Conservation (phyloP, 2,888 invertebrate genomes). For the Parnassius apollo region DNA sequence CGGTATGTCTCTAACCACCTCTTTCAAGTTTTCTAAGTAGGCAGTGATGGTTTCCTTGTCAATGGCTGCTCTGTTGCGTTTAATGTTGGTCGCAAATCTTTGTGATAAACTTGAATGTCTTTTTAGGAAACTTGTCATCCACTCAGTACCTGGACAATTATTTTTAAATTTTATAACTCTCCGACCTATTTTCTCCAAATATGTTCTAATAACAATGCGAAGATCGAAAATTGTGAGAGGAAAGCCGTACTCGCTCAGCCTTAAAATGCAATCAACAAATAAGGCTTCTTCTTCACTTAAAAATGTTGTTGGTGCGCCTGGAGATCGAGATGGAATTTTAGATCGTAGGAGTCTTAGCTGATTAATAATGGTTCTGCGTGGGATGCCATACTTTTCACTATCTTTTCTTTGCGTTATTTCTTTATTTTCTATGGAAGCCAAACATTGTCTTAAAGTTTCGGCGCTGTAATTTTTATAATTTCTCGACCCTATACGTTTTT, state of each 20-base stretch:
- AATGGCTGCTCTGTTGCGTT: slow-evolving; percentile 31
- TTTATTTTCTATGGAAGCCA: slow-evolving; percentile 27
- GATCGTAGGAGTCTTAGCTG: slow-evolving; percentile 15
- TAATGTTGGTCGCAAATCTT: slow-evolving; percentile 22
- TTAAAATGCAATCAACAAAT: slow-evolving; percentile 17
- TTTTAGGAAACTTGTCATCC: slow-evolving; percentile 27
- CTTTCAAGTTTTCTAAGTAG: slow-evolving; percentile 30
- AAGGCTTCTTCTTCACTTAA: no score
- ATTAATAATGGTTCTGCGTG: slow-evolving; percentile 18
- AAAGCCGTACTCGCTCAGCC: slow-evolving; percentile 22
- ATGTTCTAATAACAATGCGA: slow-evolving; percentile 25
- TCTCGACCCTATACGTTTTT: no score
- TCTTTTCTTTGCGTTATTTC: no score
- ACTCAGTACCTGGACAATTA: slow-evolving; percentile 19
- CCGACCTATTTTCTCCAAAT: slow-evolving; percentile 26
- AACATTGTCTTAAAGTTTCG: slow-evolving; percentile 26
- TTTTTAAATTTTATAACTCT: background rate
- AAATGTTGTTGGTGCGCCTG: slow-evolving; percentile 15
- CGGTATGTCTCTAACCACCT: no score
- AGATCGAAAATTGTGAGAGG: slow-evolving; percentile 21
- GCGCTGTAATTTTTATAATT: no score
- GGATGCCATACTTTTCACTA: slow-evolving; percentile 28
- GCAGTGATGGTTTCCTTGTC: slow-evolving; percentile 28
- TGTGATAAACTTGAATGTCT: slow-evolving; percentile 31
- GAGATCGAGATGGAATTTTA: slow-evolving; percentile 11